Base-by-base conservation (phyloP, 1,140 invertebrate genomes). In the Venustaconcha ellipsiformis region DNA sequence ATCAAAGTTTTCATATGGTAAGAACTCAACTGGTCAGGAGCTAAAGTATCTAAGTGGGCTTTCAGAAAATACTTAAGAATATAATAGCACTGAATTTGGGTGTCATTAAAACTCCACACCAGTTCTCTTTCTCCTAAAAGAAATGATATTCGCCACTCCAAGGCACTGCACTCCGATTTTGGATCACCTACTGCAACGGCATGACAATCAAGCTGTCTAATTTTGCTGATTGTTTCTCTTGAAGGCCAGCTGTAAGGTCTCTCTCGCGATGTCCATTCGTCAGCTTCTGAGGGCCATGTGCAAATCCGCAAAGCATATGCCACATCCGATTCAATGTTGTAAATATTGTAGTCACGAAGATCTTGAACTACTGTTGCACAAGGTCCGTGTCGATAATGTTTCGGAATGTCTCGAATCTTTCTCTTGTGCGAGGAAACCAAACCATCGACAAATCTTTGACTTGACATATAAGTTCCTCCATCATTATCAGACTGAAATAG, bases 91-190 rank as follows among this genome's bases (percentile, higher is more conserved):
- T 77, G 75, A 14, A 72, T 20, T 56, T 77, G 75, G 26, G 75
- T 72, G 37, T 55, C 67, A 30, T 77, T 77, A 26, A 77, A 77
- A 3, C 70, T 77, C 14, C 75, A 65, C 20, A 77, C 63, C 0
- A 77, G 70, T 23, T 72, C 63, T 59, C 72, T 77, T 56, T 77
- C 75, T n/a, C 70, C 75, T 23, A 77, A 60, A 8, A 70, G 72
- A 63, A 77, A 77, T 13, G 75, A 77, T 70, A 69, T 72, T 72
- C 75, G 30, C 75, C 75, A 77, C 68, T 77, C 75, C 56, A 77
- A 55, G 57, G 72, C 70, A 23, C 68, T 77, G 70, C 72, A 72
- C 23, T 69, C 70, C 67, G 70, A 72, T n/a, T 77, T 57, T 12
- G 69, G 57, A 26, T 77, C 72, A 0, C 75, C 75, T 59, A 30